Conservation (phyloP, 2,113 vertebrate genomes). For the Gobius niger region DNA sequence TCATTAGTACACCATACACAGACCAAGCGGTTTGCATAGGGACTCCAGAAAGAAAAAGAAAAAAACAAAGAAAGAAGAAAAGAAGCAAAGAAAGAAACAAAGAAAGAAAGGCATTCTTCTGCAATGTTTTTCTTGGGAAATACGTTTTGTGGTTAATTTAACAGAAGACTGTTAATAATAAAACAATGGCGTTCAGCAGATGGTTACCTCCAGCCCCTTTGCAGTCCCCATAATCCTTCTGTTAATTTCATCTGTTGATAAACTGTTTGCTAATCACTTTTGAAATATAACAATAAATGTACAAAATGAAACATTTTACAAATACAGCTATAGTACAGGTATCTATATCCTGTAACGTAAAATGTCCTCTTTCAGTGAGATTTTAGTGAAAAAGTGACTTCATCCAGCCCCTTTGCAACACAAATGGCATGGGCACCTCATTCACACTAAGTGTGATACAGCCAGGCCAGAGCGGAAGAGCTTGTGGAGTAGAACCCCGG, state of each 20-base stretch:
- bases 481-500: slow-evolving; percentile 62
- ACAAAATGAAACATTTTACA: too few relatives aligned
- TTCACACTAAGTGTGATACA: slow-evolving; percentile 41
- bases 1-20: too few relatives aligned
- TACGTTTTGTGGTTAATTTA: background rate
- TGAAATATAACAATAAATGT: too few relatives aligned
- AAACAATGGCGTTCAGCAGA: slow-evolving; percentile 9
- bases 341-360: background rate
- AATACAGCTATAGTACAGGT: background rate
- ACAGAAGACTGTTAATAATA: background rate
- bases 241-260: slow-evolving; percentile 3
- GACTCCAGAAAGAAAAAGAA: too few relatives aligned
- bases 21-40: too few relatives aligned
- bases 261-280: background rate
- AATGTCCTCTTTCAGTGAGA: background rate
- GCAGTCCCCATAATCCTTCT: slow-evolving; percentile 5
- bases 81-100: too few relatives aligned
- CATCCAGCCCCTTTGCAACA: background rate
- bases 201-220: slow-evolving; percentile 22
- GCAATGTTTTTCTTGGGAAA: background rate
- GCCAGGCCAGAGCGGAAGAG: slow-evolving; percentile 58
- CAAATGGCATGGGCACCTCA: slow-evolving; percentile 11
- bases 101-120: too few relatives aligned
- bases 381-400: slow-evolving; percentile 4
- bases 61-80: too few relatives aligned